Evolutionary conservation across 2,113 vertebrate genomes (phyloP), one percentile per base, ranked within the genome.

Genomic region (Gymnocephalus cernua): DNA sequence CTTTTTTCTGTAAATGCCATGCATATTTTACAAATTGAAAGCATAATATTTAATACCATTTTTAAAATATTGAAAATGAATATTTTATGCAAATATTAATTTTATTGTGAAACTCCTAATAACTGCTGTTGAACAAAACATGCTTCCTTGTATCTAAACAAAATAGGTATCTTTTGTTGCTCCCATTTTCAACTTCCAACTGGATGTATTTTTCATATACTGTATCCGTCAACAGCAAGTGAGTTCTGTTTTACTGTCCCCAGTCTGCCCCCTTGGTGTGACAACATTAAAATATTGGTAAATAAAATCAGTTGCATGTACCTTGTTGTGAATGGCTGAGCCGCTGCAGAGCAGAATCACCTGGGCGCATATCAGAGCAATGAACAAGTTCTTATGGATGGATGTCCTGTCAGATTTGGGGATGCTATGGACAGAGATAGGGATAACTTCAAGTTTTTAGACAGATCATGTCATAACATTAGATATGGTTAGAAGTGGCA

Each of bases 331-430:
- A 79, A 95, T 90, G 32, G 95, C 95, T n/a, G 95, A 95, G 56
- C 94, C 94, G 23, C 95, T 95, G 91, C 95, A 95, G n/a, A 96
- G 95, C 45, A 96, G 92, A 61, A 96, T 93, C 51, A 96, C 93
- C 88, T 96, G 96, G 41, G 95, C 96, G 21, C 94, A 94, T 74
- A 91, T 95, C 59, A 96, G 88, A 72, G 95, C 91, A 2, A 95
- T 69, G 68, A 95, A 95, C 32, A 96, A 91, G 86, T 96, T 96
- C 90, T 93, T 96, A 82, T 96, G 95, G 82, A 96, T 95, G 50
- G 95, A 95, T 3, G 93, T 96, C 71, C 95, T 89, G 44, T 96
- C 95, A 1, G 95, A 96, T 89, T 93, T 95, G 44, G 96, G 95
- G 74, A 96, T 96, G 57, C 95, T 96, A 38, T 5, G 21, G 32